Conservation (phyloP, 2,888 invertebrate genomes). For the Pomacea canaliculata region DNA sequence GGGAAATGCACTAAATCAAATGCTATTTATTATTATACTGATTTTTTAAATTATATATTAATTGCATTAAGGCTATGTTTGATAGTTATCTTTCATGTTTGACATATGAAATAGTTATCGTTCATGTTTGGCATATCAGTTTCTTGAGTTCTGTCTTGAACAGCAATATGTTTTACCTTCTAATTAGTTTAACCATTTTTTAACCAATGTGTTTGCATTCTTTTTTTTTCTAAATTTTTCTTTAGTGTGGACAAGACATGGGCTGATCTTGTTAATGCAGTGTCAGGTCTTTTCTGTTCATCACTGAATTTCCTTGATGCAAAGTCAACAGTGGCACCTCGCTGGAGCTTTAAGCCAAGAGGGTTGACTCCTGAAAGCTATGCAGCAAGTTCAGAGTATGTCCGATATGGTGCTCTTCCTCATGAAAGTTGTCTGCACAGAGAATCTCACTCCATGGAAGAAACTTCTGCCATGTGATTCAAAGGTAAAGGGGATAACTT, state of each 20-base stretch:
- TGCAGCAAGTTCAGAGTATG: constrained; percentile 62
- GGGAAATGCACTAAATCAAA: too few species aligned
- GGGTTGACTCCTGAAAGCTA: constrained; percentile 76
- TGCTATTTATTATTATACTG: too few species aligned
- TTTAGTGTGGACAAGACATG: constrained; percentile 82
- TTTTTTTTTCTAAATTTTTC: background rate
- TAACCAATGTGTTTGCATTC: too few species aligned
- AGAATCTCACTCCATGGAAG: constrained; percentile 98
- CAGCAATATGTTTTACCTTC: too few species aligned
- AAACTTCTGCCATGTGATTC: constrained; percentile 94
- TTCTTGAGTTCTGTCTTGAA: too few species aligned
- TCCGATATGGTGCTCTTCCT: constrained; percentile 87
- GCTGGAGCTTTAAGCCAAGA: constrained; percentile 84
- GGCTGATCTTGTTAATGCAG: constrained; percentile 88
- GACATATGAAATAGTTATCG: too few species aligned
- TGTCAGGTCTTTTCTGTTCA: constrained; percentile 95
- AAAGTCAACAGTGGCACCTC: constrained; percentile 84
- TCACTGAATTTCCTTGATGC: constrained; percentile 92
- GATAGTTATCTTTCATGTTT: too few species aligned
- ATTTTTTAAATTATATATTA: too few species aligned
- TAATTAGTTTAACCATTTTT: too few species aligned
- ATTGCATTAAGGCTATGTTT: too few species aligned
- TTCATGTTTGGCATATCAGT: too few species aligned
- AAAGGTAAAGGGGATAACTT: constrained; percentile 55
- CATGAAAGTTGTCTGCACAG: constrained; percentile 98